Percentiles rank a stretch among this genome's conserved stretches.
These are phyloP conservation scores for Mirza zaza DNA, from an alignment of 2,113 vertebrate genomes.

Conservation along the genomic window DNA sequence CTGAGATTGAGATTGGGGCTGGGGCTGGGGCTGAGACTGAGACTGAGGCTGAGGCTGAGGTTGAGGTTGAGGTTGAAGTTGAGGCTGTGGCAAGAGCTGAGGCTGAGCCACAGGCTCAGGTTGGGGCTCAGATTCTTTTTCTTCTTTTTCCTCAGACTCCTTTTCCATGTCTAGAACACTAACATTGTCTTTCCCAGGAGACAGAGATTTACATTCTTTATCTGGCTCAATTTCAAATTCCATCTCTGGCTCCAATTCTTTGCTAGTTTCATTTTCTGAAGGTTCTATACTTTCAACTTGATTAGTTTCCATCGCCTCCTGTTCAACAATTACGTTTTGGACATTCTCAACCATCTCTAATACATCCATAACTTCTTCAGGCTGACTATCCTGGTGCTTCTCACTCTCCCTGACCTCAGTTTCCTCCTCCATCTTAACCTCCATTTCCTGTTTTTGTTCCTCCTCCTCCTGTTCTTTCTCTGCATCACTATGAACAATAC, in stretches of 20 bases:
- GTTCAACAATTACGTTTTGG: conserved; percentile 84
- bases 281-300: conserved; percentile 83
- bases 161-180: conserved; percentile 80
- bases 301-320: conserved; percentile 83
- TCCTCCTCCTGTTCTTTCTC: conserved; percentile 88
- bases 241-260: conserved; percentile 83
- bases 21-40: conserved; percentile 23
- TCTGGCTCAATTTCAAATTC: conserved; percentile 84
- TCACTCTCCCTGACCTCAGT: conserved; percentile 84
- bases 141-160: conserved; percentile 82
- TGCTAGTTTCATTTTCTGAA: conserved; percentile 86
- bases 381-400: conserved; percentile 84
- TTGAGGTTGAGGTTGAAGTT: background rate
- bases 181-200: conserved; percentile 82
- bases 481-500: conserved; percentile 85
- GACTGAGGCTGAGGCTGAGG: background rate
- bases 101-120: conserved; percentile 75
- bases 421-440: conserved; percentile 83
- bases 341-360: conserved; percentile 82
- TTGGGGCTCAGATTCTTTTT: conserved; percentile 80
- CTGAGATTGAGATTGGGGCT: conserved; percentile 37
- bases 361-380: conserved; percentile 81
- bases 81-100: conserved; percentile 65
- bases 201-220: conserved; percentile 78
- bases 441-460: conserved; percentile 83